phyloP scores from a whole-genome alignment of 2,113 vertebrate genomes.

The Campylomormyrus tamandua region DNA sequence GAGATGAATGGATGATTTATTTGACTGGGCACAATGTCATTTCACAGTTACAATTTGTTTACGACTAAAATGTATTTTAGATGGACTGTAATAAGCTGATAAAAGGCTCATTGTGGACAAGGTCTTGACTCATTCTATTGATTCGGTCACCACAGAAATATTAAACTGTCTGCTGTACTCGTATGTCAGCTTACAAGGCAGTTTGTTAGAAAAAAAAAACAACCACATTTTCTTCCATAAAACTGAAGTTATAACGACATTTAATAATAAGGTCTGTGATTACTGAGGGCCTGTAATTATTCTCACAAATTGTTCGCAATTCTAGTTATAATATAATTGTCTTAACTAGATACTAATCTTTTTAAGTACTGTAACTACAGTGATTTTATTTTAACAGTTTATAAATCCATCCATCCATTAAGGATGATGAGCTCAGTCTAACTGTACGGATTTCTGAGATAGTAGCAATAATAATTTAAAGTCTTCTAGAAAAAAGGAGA shows the following conservation, averaged over 20 bases:
- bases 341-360: neutral
- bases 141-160: slow-evolving; percentile 45
- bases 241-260: neutral
- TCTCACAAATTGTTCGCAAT: neutral
- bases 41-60: slow-evolving; percentile 50
- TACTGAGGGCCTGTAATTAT: neutral
- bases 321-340: neutral
- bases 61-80: slow-evolving; percentile 40
- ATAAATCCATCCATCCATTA: neutral
- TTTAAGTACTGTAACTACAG: neutral
- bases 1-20: slow-evolving; percentile 47
- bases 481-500: neutral
- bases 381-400: neutral
- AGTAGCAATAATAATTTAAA: neutral
- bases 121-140: slow-evolving; percentile 44
- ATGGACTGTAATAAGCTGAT: slow-evolving; percentile 58
- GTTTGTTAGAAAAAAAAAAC: neutral
- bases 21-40: slow-evolving; percentile 43
- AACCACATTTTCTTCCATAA: neutral
- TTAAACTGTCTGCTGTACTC: slow-evolving; percentile 30
- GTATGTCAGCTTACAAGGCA: neutral
- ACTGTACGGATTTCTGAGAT: neutral
- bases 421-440: neutral
- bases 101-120: slow-evolving; percentile 54
- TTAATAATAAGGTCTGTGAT: neutral